A percentile compares a stretch with the other conserved stretches of the same genome.
Evolutionary conservation across 2,113 vertebrate species (phyloP).

Genomic region (Colossoma macropomum): DNA sequence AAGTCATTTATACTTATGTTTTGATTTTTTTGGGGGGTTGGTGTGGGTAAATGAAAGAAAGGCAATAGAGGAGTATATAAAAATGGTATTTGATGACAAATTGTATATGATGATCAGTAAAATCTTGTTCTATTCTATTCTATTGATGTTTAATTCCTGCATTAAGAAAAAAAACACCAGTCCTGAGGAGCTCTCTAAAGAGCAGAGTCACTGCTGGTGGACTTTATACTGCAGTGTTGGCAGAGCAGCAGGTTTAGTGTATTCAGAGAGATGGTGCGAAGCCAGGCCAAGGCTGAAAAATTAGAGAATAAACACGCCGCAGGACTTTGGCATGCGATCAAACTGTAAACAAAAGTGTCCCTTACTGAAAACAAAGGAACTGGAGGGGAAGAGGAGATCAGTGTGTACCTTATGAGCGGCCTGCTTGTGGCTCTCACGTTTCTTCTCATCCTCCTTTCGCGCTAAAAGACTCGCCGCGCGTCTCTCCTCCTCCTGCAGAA

Average conservation of each 20-base stretch:
- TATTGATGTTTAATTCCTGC: no score
- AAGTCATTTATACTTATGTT: no score
- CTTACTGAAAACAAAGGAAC: slow-evolving; percentile 21
- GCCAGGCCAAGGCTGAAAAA: background rate
- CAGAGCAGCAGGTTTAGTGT: background rate
- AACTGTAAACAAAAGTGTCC: background rate
- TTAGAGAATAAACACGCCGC: background rate
- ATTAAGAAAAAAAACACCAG: no score
- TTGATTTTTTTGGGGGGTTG: no score
- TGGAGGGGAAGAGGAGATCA: slow-evolving; percentile 14
- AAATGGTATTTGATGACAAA: no score
- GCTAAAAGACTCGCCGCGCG: slow-evolving; percentile 90
- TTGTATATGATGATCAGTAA: no score
- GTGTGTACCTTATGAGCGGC: slow-evolving; percentile 88
- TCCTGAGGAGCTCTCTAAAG: background rate
- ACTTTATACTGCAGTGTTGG: background rate
- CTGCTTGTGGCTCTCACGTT: slow-evolving; percentile 92
- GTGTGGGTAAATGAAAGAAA: no score
- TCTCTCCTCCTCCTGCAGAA: slow-evolving; percentile 95
- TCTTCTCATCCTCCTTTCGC: slow-evolving; percentile 96
- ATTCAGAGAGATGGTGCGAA: background rate
- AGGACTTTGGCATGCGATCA: background rate
- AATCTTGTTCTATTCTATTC: no score
- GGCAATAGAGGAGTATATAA: no score
- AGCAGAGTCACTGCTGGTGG: background rate